phyloP scores from a whole-genome alignment of 1,140 invertebrate species.

The Orchesella cincta region DNA sequence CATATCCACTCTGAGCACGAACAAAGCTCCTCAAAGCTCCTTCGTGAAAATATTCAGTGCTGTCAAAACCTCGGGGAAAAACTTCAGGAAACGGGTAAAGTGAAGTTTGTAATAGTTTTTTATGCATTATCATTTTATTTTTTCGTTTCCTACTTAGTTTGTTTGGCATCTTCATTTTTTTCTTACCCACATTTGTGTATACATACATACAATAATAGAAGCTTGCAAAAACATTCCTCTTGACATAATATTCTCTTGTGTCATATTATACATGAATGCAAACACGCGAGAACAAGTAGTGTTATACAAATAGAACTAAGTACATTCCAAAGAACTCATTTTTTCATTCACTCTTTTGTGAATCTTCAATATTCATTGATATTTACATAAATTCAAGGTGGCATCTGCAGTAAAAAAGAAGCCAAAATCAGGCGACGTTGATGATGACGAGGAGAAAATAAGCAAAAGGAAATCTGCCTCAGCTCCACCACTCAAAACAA shows the following conservation, averaged over 20 bases:
- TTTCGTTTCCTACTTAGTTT: too few relatives aligned
- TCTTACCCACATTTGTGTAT: not conserved
- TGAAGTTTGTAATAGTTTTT: not conserved
- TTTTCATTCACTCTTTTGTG: too few relatives aligned
- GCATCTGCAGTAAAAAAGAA: constrained; percentile 17
- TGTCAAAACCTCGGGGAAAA: constrained; percentile 39
- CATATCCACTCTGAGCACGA: not conserved
- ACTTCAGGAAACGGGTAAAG: constrained; percentile 27
- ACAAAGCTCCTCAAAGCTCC: constrained; percentile 19
- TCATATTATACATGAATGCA: too few relatives aligned
- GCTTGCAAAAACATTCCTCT: not conserved
- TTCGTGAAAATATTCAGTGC: constrained; percentile 37
- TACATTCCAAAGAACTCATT: too few relatives aligned
- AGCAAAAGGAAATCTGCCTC: not conserved
- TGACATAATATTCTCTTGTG: too few relatives aligned
- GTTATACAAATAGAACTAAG: too few relatives aligned
- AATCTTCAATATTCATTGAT: not conserved
- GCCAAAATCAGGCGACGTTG: not conserved
- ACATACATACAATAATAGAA: too few relatives aligned
- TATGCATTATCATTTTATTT: not conserved
- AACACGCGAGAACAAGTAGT: too few relatives aligned
- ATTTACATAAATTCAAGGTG: not conserved
- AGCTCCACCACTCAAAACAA: not conserved
- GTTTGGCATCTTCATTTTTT: not conserved
- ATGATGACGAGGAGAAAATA: not conserved